Conservation (phyloP, 2,888 invertebrate species). For the Dione vanillae region DNA sequence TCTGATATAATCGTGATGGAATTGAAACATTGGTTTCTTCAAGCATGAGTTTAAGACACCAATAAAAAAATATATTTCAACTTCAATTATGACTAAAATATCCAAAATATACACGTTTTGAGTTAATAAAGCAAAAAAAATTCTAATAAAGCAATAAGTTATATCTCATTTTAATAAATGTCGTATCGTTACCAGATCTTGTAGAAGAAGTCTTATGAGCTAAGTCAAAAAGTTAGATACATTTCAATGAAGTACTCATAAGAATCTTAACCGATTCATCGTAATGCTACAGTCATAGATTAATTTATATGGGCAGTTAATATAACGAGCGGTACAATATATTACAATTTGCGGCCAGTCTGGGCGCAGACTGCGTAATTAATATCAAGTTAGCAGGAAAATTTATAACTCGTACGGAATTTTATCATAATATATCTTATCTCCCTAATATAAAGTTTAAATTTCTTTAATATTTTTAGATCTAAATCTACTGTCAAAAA, state of each 20-base stretch:
- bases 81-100: too few relatives aligned
- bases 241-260: neutral
- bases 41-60: too few relatives aligned
- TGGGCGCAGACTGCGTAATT: constrained; percentile 66
- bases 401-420: constrained; percentile 57
- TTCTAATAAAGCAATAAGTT: too few relatives aligned
- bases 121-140: too few relatives aligned
- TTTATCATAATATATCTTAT: constrained; percentile 56
- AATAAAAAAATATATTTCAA: too few relatives aligned
- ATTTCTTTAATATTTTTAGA: constrained; percentile 24
- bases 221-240: neutral
- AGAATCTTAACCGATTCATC: constrained; percentile 29
- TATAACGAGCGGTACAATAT: constrained; percentile 51
- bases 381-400: constrained; percentile 77
- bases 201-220: too few relatives aligned
- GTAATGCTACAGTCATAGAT: constrained; percentile 41
- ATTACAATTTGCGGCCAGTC: constrained; percentile 60
- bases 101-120: too few relatives aligned
- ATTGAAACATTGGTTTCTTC: too few relatives aligned
- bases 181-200: too few relatives aligned
- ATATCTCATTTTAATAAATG: too few relatives aligned
- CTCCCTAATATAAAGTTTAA: constrained; percentile 36
- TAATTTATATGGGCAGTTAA: constrained; percentile 49
- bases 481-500: constrained; percentile 22
- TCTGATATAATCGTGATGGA: neutral